Conservation (phyloP, 2,113 vertebrate genomes). For the Dromas ardeola region DNA sequence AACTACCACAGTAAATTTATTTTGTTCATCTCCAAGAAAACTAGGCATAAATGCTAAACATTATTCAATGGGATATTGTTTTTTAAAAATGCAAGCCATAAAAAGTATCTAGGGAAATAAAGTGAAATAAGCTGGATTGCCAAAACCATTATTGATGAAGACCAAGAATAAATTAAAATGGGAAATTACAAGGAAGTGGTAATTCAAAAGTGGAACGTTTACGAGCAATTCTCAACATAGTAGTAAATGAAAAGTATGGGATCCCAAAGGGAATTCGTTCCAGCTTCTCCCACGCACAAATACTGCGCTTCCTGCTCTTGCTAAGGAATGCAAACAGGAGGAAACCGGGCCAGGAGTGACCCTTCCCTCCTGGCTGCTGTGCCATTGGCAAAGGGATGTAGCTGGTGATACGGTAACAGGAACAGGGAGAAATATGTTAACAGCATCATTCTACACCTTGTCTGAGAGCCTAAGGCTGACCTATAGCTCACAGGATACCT, state of each 20-base stretch:
- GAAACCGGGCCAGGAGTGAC: rapidly evolving
- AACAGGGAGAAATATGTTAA: not conserved
- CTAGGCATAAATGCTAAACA: not conserved
- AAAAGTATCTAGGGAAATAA: not conserved
- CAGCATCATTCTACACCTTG: not conserved
- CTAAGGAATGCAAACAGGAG: not conserved
- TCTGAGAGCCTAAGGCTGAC: not conserved
- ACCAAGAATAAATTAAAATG: not conserved
- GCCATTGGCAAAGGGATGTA: not conserved
- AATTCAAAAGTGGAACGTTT: not conserved
- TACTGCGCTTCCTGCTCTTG: not conserved
- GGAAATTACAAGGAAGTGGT: not conserved
- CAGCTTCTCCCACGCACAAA: not conserved
- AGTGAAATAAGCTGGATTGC: not conserved
- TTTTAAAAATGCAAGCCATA: not conserved
- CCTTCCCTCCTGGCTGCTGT: not conserved
- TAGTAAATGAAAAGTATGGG: not conserved
- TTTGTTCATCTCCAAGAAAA: not conserved
- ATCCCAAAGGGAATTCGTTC: not conserved
- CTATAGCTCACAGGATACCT: not conserved
- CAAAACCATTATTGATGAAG: not conserved
- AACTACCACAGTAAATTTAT: not conserved
- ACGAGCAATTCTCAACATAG: not conserved
- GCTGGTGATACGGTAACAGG: not conserved
- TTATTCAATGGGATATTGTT: not conserved